These are phyloP conservation scores for Conomelus anceps DNA, from an alignment of 2,888 invertebrate species.

Conservation along the genomic window DNA sequence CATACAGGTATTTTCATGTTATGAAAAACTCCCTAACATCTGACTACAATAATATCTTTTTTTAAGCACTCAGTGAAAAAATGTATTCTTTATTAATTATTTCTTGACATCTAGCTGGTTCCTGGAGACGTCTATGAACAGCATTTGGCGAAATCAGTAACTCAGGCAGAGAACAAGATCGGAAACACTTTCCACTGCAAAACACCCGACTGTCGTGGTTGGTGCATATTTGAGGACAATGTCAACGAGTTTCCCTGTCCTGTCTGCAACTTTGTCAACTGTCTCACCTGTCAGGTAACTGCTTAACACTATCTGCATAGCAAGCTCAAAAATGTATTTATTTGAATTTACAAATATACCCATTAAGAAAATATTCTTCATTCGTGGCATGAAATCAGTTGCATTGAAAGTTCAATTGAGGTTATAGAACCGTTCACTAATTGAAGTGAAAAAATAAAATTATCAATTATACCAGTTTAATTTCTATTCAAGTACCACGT, in stretches of 20 bases:
- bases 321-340: not conserved
- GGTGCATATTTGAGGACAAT: conserved; percentile 84
- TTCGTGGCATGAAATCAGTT: too few species aligned
- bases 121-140: conserved; percentile 66
- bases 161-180: conserved; percentile 73
- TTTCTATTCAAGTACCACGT: too few species aligned
- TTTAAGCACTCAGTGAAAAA: too few species aligned
- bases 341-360: not conserved
- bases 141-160: conserved; percentile 70
- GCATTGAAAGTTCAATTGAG: too few species aligned
- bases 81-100: not conserved
- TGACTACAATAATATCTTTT: too few species aligned
- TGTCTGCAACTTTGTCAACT: conserved; percentile 71
- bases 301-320: too few species aligned
- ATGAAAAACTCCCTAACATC: too few species aligned
- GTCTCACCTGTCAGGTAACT: conserved; percentile 75
- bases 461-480: too few species aligned
- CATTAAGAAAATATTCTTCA: not conserved
- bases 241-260: conserved; percentile 79
- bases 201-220: conserved; percentile 79
- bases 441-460: too few species aligned
- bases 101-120: conserved; percentile 51
- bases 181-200: conserved; percentile 82
- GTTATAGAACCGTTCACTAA: too few species aligned
- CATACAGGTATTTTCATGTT: too few species aligned